These are phyloP conservation scores for Synanthedon vespiformis DNA, from an alignment of 2,888 invertebrate species.

Conservation along the genomic window DNA sequence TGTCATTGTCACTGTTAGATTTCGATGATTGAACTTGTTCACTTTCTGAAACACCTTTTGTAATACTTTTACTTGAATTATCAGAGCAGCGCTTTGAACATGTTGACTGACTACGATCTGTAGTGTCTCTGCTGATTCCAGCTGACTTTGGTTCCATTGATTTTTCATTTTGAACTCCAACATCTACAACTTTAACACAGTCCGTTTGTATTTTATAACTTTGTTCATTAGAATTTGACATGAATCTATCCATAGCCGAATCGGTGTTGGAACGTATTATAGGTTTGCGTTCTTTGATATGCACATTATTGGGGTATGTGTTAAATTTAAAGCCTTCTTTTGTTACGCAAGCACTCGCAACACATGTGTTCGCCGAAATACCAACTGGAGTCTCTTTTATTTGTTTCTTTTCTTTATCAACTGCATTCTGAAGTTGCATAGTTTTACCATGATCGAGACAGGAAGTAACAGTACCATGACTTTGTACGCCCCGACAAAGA, in stretches of 20 bases:
- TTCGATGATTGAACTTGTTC: background rate
- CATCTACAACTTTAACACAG: background rate
- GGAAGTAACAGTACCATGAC: slow-evolving; percentile 15
- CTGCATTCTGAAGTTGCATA: background rate
- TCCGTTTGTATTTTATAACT: background rate
- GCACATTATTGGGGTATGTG: slow-evolving; percentile 33
- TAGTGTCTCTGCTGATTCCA: background rate
- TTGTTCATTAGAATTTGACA: background rate
- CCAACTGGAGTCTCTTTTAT: background rate
- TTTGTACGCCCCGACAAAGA: slow-evolving; percentile 42
- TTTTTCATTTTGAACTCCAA: background rate
- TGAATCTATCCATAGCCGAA: slow-evolving; percentile 7
- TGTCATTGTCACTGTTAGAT: background rate
- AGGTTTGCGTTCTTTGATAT: slow-evolving; percentile 21
- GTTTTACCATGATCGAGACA: background rate
- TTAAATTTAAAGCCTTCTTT: slow-evolving; percentile 13
- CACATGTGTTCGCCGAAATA: background rate
- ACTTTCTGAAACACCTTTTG: background rate
- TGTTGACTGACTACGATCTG: background rate
- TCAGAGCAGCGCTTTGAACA: slow-evolving; percentile 1
- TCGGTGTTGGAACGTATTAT: slow-evolving; percentile 37
- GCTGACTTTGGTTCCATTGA: background rate
- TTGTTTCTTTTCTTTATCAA: background rate
- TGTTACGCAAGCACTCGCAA: background rate
- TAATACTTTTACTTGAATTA: background rate